Conservation (phyloP, 2,888 invertebrate genomes). For the Parelbella ahira region DNA sequence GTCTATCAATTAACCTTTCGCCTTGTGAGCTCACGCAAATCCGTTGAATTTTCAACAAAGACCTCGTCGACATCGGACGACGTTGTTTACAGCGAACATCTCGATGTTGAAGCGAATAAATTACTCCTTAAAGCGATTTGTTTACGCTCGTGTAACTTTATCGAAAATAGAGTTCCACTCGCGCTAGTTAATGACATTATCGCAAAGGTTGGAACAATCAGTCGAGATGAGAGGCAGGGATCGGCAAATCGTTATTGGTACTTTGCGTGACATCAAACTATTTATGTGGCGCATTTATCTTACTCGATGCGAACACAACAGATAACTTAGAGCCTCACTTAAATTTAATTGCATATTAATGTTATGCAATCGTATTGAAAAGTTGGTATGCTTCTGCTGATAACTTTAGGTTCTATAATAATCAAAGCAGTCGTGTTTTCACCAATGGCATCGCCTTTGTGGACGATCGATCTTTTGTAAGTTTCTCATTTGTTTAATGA, state of each 20-base stretch:
- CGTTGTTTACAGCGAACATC: conserved; percentile 33
- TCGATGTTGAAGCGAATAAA: conserved; percentile 35
- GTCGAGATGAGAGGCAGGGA: neutral
- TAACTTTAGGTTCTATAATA: no score
- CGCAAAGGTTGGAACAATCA: conserved; percentile 3
- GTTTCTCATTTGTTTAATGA: no score
- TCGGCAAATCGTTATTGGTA: conserved; percentile 1
- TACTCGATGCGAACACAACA: no score
- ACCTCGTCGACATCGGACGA: conserved; percentile 25
- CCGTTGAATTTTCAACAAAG: conserved; percentile 27
- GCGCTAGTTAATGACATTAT: conserved; percentile 28
- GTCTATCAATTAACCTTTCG: conserved; percentile 29
- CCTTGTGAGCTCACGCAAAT: conserved; percentile 19
- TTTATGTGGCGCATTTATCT: no score
- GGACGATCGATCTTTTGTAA: no score
- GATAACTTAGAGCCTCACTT: no score
- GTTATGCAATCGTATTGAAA: no score
- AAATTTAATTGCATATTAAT: no score
- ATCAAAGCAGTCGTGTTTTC: no score
- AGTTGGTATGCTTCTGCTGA: no score
- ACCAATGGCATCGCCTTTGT: no score
- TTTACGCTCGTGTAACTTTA: conserved; percentile 30
- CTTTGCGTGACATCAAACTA: no score
- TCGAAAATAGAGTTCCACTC: conserved; percentile 27
- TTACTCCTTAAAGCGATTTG: conserved; percentile 32